phyloP scores from a whole-genome alignment of 64 coral and sea anemone genomes.

The Porites lutea region DNA sequence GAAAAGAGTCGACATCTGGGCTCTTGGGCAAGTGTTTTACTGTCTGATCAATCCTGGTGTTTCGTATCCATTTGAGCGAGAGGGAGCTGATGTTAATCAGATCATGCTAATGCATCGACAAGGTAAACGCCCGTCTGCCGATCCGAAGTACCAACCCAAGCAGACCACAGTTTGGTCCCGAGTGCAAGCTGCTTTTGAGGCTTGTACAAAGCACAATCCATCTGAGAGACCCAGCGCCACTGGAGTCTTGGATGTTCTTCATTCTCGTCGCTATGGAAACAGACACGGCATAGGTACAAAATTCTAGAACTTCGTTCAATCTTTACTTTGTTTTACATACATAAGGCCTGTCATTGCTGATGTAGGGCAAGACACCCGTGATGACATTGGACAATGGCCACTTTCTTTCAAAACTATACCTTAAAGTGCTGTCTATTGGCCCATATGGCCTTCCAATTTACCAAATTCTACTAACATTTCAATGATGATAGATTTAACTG shows the following conservation, averaged over 20 bases:
- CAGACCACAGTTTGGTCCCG: conserved; percentile 50
- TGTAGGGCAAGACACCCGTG: too few species aligned
- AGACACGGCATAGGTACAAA: not conserved
- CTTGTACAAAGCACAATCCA: conserved; percentile 57
- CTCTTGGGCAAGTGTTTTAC: conserved; percentile 77
- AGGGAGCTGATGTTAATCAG: not conserved
- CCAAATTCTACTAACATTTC: too few species aligned
- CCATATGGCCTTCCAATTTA: too few species aligned
- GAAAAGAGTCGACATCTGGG: conserved; percentile 77
- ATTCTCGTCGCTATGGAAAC: not conserved
- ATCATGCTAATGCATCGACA: not conserved
- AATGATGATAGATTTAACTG: too few species aligned
- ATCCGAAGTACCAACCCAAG: conserved; percentile 32
- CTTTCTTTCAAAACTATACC: too few species aligned
- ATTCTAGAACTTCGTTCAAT: too few species aligned
- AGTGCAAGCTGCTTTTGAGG: conserved; percentile 29
- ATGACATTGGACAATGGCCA: too few species aligned
- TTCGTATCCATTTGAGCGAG: conserved; percentile 58
- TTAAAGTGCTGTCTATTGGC: too few species aligned
- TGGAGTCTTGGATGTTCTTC: not conserved
- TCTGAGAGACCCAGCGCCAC: conserved; percentile 25
- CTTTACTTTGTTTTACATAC: too few species aligned
- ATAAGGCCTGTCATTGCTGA: too few species aligned
- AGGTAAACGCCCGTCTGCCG: conserved; percentile 24
- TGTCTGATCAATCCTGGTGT: conserved; percentile 70